Conservation (phyloP, 2,888 invertebrate genomes). For the Cotesia congregata region DNA sequence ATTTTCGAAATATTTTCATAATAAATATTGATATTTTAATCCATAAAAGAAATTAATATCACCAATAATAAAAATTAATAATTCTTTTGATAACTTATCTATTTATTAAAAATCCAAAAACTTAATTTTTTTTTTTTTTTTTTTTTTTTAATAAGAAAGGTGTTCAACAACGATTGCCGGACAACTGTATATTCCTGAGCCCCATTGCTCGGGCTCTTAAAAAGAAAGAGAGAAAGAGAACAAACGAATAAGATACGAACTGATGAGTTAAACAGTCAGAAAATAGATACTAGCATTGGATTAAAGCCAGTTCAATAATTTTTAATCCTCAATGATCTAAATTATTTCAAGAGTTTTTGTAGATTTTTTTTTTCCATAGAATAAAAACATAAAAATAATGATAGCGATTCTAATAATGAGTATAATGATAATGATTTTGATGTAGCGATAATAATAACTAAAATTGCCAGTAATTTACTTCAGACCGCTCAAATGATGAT, state of each 20-base stretch:
- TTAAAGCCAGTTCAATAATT: slow-evolving; percentile 54
- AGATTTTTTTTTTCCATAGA: not conserved
- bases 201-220: slow-evolving; percentile 12
- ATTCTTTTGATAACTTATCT: too few relatives aligned
- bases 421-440: slow-evolving; percentile 32
- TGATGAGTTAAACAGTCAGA: slow-evolving; percentile 52
- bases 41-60: too few relatives aligned
- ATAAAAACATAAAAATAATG: slow-evolving; percentile 33
- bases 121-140: not conserved
- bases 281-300: slow-evolving; percentile 63
- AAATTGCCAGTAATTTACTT: slow-evolving; percentile 39
- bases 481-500: slow-evolving; percentile 24
- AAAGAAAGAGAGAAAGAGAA: slow-evolving; percentile 25
- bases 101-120: too few relatives aligned
- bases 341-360: slow-evolving; percentile 20
- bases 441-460: slow-evolving; percentile 43
- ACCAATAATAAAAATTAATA: too few relatives aligned
- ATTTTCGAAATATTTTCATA: not conserved
- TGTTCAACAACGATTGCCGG: slow-evolving; percentile 17
- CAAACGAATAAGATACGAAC: slow-evolving; percentile 35
- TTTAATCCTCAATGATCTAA: slow-evolving; percentile 28
- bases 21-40: not conserved
- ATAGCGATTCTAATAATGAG: slow-evolving; percentile 57
- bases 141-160: not conserved
- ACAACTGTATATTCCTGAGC: slow-evolving; percentile 25